Evolutionary conservation across 2,797 vertebrate genomes (phyloP).

Genomic region (Chelon labrosus): DNA sequence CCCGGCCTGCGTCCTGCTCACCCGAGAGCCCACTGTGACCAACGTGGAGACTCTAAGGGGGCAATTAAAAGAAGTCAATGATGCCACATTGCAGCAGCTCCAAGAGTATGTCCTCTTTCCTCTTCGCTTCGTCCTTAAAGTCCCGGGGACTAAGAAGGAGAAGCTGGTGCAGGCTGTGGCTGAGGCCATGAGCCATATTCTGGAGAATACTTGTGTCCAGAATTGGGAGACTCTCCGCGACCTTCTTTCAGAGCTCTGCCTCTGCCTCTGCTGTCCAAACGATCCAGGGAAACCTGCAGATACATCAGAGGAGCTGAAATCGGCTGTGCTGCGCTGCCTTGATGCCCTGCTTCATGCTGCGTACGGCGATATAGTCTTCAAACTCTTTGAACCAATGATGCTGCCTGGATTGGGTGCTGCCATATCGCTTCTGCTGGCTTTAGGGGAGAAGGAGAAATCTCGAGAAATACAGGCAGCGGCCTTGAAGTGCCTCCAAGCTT

Average conservation of each 20-base stretch:
- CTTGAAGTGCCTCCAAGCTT: slow-evolving; percentile 87
- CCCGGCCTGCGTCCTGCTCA: slow-evolving; percentile 91
- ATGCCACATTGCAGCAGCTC: slow-evolving; percentile 91
- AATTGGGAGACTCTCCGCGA: slow-evolving; percentile 88
- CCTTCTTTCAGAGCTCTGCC: slow-evolving; percentile 91
- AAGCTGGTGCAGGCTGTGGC: slow-evolving; percentile 86
- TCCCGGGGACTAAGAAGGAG: slow-evolving; percentile 86
- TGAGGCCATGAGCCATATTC: slow-evolving; percentile 85
- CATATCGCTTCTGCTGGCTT: slow-evolving; percentile 89
- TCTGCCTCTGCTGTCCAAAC: slow-evolving; percentile 86
- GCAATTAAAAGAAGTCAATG: slow-evolving; percentile 83
- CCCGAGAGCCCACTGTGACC: slow-evolving; percentile 84
- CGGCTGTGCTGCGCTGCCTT: slow-evolving; percentile 85
- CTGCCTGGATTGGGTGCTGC: slow-evolving; percentile 92
- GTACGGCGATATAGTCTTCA: slow-evolving; percentile 85
- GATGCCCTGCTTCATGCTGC: slow-evolving; percentile 89
- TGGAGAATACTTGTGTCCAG: slow-evolving; percentile 89
- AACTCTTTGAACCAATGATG: slow-evolving; percentile 87
- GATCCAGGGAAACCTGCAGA: slow-evolving; percentile 80
- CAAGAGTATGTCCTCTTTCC: slow-evolving; percentile 96
- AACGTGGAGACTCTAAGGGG: slow-evolving; percentile 85
- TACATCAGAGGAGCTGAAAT: slow-evolving; percentile 90
- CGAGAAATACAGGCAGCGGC: slow-evolving; percentile 87
- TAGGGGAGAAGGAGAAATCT: slow-evolving; percentile 90
- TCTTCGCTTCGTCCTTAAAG: slow-evolving; percentile 90